Evolutionary conservation across 2,797 vertebrate species (phyloP), one percentile per base, ranked within the genome.

Genomic region (Oryzias sinensis): DNA sequence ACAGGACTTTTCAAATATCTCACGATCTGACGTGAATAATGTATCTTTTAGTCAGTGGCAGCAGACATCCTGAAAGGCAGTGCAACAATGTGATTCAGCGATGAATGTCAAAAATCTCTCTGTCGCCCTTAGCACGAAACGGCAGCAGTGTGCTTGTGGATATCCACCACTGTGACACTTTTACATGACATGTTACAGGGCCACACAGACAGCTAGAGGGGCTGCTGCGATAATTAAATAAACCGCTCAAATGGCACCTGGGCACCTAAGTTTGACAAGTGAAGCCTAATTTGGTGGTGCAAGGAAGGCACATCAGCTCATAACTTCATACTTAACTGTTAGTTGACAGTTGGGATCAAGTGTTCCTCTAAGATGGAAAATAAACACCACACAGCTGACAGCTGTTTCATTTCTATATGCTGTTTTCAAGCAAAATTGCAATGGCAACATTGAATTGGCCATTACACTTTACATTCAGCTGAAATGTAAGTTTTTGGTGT

Each of bases 151-250:
- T 56, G 66, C 43, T 50, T 66, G 65, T 60, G 66, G 43, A 50
- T 63, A 63, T 64, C 66, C 70, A 63, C 53, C 56, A 46, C 59
- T 14, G 46, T 72, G 77, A 74, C 68, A 80, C 68, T 82, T 77
- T 72, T 63, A 68, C 70, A 22, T 22, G 20, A 22, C 56, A 53
- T 53, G n/a, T 49, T 55, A 49, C 50, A 27, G 56, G 51, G 65
- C 62, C 55, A 67, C 51, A 60, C 55, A 73, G 59, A 72, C 46
- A 52, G 68, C 68, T 60, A 44, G 68, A 72, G 68, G 67, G 61
- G 52, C 51, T 71, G 70, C 60, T 54, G 66, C 49, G 18, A 33
- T 55, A 68, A 61, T 84, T 73, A 74, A 49, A 57, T 53, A 60
- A 68, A 70, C 64, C 43, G 9, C 58, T 74, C 46, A 74, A 70